Percentiles rank a stretch among this genome's conserved stretches.
Evolutionary conservation across 1,140 invertebrate species (phyloP).

Genomic region (Geopemphigus sp.): DNA sequence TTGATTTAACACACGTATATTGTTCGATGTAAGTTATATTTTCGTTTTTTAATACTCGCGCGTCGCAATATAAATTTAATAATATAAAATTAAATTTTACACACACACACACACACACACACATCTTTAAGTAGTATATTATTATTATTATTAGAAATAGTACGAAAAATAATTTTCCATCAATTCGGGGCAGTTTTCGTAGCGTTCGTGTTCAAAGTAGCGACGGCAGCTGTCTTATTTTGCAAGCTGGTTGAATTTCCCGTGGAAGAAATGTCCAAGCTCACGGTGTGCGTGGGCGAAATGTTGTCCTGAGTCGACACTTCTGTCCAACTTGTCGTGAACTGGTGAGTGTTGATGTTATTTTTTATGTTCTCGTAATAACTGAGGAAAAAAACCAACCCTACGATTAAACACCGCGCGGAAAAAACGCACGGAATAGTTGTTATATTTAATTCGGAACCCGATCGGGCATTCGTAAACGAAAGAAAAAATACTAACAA

Average conservation of each 20-base stretch:
- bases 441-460: too few species aligned
- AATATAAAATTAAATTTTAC: slow-evolving; percentile 16
- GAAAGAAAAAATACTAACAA: too few species aligned
- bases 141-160: too few species aligned
- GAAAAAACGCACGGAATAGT: too few species aligned
- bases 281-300: slow-evolving; percentile 1
- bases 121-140: too few species aligned
- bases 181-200: slow-evolving; percentile 3
- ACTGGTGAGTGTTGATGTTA: slow-evolving; percentile 35
- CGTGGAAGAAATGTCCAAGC: neutral
- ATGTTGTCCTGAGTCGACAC: slow-evolving; percentile 1
- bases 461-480: too few species aligned
- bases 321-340: slow-evolving; percentile 41
- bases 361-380: slow-evolving; percentile 34
- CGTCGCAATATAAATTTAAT: neutral
- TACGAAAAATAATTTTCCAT: neutral
- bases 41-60: neutral
- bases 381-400: slow-evolving; percentile 25
- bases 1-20: slow-evolving; percentile 5
- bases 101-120: too few species aligned
- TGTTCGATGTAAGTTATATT: neutral
- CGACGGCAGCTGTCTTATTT: neutral
- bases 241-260: neutral
- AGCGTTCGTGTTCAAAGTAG: neutral
- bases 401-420: too few species aligned